These are phyloP conservation scores for Chelon labrosus DNA, from an alignment of 2,797 vertebrate genomes.

Conservation along the genomic window DNA sequence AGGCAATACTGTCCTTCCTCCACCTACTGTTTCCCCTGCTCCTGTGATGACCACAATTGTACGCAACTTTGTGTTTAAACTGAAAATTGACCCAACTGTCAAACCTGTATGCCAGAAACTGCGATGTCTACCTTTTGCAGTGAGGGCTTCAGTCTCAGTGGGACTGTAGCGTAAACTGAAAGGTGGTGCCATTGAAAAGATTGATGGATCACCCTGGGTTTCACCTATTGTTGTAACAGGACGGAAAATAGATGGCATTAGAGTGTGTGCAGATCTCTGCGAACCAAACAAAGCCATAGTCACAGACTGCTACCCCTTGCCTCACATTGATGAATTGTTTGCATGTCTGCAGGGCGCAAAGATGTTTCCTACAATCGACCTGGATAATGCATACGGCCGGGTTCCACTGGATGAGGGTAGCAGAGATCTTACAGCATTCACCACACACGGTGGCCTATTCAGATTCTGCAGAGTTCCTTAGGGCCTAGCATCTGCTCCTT, in stretches of 20 bases:
- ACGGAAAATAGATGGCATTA: neutral
- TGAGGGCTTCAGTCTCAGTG: neutral
- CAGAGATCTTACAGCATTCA: conserved; percentile 24
- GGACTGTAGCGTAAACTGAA: neutral
- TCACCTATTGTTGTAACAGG: neutral
- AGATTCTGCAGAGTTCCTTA: too few species aligned
- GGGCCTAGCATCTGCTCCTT: too few species aligned
- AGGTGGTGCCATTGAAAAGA: neutral
- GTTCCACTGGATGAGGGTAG: conserved; percentile 25
- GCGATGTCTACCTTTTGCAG: neutral
- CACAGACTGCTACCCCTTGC: conserved; percentile 13
- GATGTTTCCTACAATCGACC: conserved; percentile 24
- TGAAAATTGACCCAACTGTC: too few species aligned
- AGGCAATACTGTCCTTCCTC: too few species aligned
- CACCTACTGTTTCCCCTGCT: too few species aligned
- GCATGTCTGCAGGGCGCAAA: conserved; percentile 13
- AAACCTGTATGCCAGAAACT: neutral
- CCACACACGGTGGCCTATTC: neutral
- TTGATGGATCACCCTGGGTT: conserved; percentile 21
- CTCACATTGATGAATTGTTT: conserved; percentile 32
- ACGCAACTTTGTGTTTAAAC: too few species aligned
- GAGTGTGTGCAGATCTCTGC: conserved; percentile 5
- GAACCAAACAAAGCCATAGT: conserved; percentile 20
- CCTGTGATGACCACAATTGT: too few species aligned
- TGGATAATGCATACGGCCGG: conserved; percentile 29